These are phyloP conservation scores for Marcusenius ussheri DNA, from an alignment of 2,113 vertebrate species.

Conservation along the genomic window DNA sequence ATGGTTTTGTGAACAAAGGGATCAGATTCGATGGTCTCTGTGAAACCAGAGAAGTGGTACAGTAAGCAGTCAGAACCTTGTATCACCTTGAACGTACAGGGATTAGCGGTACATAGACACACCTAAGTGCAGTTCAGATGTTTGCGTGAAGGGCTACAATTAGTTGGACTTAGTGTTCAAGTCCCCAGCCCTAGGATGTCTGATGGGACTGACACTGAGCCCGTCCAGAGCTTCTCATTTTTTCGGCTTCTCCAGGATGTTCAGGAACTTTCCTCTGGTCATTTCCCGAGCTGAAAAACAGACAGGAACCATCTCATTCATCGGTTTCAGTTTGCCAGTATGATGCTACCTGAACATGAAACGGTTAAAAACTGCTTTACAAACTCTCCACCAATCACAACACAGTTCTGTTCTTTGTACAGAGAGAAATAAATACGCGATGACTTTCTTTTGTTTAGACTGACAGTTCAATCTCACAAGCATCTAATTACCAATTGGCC, in stretches of 20 bases:
- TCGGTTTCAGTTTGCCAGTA: not conserved
- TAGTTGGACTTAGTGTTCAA: not conserved
- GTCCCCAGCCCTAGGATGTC: not conserved
- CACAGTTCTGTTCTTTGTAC: not conserved
- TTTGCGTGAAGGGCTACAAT: not conserved
- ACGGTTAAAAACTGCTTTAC: not conserved
- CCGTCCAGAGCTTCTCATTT: constrained; percentile 62
- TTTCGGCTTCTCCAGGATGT: constrained; percentile 93
- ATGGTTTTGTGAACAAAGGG: constrained; percentile 16
- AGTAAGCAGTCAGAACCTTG: not conserved
- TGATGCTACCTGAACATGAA: not conserved
- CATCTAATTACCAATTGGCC: not conserved
- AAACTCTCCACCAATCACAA: not conserved
- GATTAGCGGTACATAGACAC: not conserved
- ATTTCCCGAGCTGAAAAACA: constrained; percentile 89
- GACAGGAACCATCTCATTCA: constrained; percentile 5
- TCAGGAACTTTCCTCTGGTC: constrained; percentile 96
- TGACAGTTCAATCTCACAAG: not conserved
- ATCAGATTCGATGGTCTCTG: not conserved
- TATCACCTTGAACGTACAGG: not conserved
- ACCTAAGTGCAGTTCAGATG: not conserved
- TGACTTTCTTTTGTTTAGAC: not conserved
- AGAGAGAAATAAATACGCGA: not conserved
- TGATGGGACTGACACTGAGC: not conserved
- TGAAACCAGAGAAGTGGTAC: not conserved